Evolutionary conservation across 1,140 invertebrate genomes (phyloP).

Genomic region (Sitodiplosis mosellana): DNA sequence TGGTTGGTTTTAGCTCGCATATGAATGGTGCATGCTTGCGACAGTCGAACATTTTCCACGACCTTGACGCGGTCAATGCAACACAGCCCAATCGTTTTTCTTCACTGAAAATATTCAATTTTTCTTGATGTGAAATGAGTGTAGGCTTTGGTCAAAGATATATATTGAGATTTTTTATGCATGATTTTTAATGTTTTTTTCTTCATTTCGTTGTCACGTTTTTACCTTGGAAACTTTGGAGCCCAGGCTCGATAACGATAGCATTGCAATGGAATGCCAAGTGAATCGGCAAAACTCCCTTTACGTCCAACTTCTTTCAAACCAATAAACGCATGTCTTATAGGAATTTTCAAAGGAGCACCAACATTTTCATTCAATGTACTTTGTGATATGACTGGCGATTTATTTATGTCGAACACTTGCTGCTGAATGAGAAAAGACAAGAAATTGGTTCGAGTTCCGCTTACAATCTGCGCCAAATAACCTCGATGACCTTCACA

Average conservation of each 20-base stretch:
- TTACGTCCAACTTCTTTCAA: not conserved
- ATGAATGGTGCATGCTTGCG: not conserved
- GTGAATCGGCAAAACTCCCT: not conserved
- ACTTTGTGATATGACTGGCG: not conserved
- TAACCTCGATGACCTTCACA: not conserved
- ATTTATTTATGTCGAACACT: not conserved
- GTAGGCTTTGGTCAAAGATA: too few relatives aligned
- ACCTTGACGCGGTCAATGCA: not conserved
- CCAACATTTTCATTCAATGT: too few relatives aligned
- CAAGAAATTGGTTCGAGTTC: not conserved
- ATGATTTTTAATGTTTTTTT: too few relatives aligned
- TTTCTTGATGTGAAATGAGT: too few relatives aligned
- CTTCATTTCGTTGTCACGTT: not conserved
- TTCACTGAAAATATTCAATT: slow-evolving; percentile 1
- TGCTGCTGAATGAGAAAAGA: not conserved
- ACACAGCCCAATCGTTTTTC: not conserved
- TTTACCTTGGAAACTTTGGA: not conserved
- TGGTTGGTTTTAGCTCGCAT: not conserved
- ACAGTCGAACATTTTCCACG: not conserved
- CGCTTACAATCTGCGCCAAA: not conserved
- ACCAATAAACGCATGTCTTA: not conserved
- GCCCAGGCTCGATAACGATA: not conserved
- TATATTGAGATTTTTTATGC: too few relatives aligned
- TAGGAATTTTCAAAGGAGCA: too few relatives aligned
- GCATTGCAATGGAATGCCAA: not conserved